A percentile compares a stretch with the other conserved stretches of the same genome.
Conservation (phyloP, 1,140 invertebrate genomes). For the Zaprionus ghesquierei region DNA sequence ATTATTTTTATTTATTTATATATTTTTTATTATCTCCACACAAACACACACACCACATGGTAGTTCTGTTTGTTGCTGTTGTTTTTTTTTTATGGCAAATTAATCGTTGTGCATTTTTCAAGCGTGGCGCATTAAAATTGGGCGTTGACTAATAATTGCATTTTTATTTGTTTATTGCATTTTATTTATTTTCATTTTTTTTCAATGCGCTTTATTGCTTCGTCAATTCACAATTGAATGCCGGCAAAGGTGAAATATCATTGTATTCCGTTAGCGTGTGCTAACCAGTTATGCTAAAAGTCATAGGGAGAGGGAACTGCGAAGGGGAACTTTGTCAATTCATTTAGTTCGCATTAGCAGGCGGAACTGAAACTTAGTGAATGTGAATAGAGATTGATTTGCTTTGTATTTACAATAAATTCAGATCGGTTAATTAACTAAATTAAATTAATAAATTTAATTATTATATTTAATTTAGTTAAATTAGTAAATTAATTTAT, state of each 20-base stretch:
- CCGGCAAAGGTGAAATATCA: neutral
- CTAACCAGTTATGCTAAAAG: neutral
- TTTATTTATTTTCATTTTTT: slow-evolving; percentile 5
- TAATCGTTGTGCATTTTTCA: slow-evolving; percentile 46
- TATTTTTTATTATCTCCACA: neutral
- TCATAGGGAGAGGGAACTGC: neutral
- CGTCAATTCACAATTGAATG: slow-evolving; percentile 22
- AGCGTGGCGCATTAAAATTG: slow-evolving; percentile 41
- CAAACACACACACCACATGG: slow-evolving; percentile 25
- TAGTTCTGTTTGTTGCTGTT: neutral
- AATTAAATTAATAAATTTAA: too few relatives aligned
- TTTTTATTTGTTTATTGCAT: slow-evolving; percentile 44
- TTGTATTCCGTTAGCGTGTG: neutral
- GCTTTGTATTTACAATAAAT: too few relatives aligned
- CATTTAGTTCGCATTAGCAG: neutral
- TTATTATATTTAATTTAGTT: too few relatives aligned
- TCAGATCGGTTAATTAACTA: too few relatives aligned
- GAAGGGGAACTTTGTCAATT: neutral
- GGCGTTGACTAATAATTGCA: slow-evolving; percentile 51
- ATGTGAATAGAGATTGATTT: neutral
- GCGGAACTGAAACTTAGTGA: neutral
- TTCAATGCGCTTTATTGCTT: slow-evolving; percentile 3
- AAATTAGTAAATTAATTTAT: too few relatives aligned
- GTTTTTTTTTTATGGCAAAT: slow-evolving; percentile 35
- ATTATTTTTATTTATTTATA: slow-evolving; percentile 17